Conservation (phyloP, 2,888 invertebrate genomes). For the Helobdella robusta region DNA sequence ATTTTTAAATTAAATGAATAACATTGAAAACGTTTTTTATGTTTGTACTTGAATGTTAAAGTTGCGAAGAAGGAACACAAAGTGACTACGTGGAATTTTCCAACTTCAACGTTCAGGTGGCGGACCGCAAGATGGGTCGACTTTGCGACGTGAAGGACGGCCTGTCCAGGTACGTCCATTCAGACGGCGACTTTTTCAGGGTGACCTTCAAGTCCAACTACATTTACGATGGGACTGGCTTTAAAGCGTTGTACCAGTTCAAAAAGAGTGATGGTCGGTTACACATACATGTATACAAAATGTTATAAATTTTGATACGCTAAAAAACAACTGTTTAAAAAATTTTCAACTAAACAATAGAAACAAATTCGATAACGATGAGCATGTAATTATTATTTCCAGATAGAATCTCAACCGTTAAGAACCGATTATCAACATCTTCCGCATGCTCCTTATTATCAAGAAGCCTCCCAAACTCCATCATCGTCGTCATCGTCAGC, state of each 20-base stretch:
- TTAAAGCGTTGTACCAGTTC: conserved; percentile 82
- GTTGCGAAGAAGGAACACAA: conserved; percentile 76
- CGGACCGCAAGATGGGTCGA: conserved; percentile 76
- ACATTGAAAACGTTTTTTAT: background rate
- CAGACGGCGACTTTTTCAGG: conserved; percentile 83
- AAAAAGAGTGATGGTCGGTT: conserved; percentile 42
- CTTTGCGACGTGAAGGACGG: conserved; percentile 62
- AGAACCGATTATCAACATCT: too few relatives aligned
- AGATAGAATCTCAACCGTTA: too few relatives aligned
- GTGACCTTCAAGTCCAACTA: conserved; percentile 89
- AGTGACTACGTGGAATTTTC: conserved; percentile 95
- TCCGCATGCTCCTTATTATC: too few relatives aligned
- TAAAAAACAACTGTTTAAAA: too few relatives aligned
- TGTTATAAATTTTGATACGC: too few relatives aligned
- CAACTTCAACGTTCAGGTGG: conserved; percentile 68
- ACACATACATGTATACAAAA: too few relatives aligned
- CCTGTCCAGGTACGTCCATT: conserved; percentile 51
- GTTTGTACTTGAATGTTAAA: background rate
- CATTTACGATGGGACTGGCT: conserved; percentile 82
- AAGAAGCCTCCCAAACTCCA: too few relatives aligned
- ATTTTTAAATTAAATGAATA: background rate
- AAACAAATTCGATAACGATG: too few relatives aligned
- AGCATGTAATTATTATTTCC: too few relatives aligned
- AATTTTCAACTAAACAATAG: too few relatives aligned
- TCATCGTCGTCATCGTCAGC: too few relatives aligned